Base-by-base conservation (phyloP, 2,797 vertebrate genomes). In the Rhabdophis nuchalis region DNA sequence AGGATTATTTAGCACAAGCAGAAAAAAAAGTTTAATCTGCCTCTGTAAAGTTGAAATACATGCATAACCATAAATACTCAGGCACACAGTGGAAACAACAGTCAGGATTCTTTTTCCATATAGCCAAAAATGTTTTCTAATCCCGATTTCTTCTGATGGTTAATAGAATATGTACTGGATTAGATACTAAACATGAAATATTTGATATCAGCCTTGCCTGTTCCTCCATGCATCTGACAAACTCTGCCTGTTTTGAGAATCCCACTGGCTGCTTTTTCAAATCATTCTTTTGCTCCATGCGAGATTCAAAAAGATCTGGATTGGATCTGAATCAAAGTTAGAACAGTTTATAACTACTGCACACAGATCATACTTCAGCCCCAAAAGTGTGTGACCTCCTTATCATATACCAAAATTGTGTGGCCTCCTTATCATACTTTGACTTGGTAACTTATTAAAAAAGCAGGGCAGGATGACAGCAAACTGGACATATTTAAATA, bases 161-260 rank as follows among this genome's bases (percentile, higher is more conserved):
- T 77, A 87, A 77, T n/a, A 82, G 46, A 64, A 36, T 46, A 82
- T 46, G 23, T 82, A 46, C 25, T 82, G 23, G 77, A 46, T 82
- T 82, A 82, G 77, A 82, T 11, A 89, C 20, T 10, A 85, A 27
- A 54, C n/a, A 60, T 60, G 13, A 58, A 64, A 91, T 18, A 36
- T 64, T 58, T 88, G 53, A 93, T 92, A 61, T 0, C 8, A 0
- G 36, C n/a, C 94, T 97, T 97, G 98, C 99, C 98, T 99, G 97
- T 95, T 98, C 95, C 94, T 99, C 99, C 98, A 99, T 96, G 86
- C 97, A 91, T 89, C 85, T 96, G 93, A 99, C 92, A 91, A 99
- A 99, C 77, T 99, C 99, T 0, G 97, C 98, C 96, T 99, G 99
- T 90, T 96, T 98, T 7, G 98, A 98, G 53, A 96, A 93, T n/a